Evolutionary conservation across 2,113 vertebrate species (phyloP), one percentile per base, ranked within the genome.

Genomic region (Perca fluviatilis): DNA sequence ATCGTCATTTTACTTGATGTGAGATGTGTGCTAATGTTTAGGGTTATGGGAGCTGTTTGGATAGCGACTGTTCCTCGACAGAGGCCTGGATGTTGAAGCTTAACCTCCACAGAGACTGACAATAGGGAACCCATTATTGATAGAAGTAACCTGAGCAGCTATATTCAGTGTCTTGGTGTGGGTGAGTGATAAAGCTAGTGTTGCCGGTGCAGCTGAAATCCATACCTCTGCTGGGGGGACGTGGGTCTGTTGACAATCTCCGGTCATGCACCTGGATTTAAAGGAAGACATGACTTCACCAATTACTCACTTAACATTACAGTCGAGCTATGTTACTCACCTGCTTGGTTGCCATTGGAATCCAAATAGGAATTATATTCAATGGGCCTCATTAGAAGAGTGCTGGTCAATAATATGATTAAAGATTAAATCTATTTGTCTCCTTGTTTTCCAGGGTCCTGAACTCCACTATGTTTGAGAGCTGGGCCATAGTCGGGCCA

Each of bases 401-500:
- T 56, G 23, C 49, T 36, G 57, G 9, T 58, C 62, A 57, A 70
- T 21, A 6, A 50, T 40, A 11, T 58, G 10, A 36, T 74, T 23
- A 23, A 79, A 64, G 8, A 27, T 1, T 50, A 63, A 49, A 25
- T 49, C 1, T 47, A 0, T 51, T 25, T 73, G 13, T 60, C 5
- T 36, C 1, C 27, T 54, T 68, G 46, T 68, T 43, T 74, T 92
- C 0, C 76, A 99, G 98, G 98, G 93, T 99, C 90, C 86, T 99
- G 91, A 98, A 99, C 91, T 97, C 97, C 1, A 98, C 98, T 3
- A 82, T 99, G 50, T 98, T 99, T 92, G 98, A 99, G 92, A 99
- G 98, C 92, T 99, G 98, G 98, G 95, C 95, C 75, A 80, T 99
- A 25, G 95, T 99, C 0, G 98, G 98, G 21, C 98, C 98, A 0